Conservation (phyloP, 2,888 invertebrate species). For the Craniophora ligustri region DNA sequence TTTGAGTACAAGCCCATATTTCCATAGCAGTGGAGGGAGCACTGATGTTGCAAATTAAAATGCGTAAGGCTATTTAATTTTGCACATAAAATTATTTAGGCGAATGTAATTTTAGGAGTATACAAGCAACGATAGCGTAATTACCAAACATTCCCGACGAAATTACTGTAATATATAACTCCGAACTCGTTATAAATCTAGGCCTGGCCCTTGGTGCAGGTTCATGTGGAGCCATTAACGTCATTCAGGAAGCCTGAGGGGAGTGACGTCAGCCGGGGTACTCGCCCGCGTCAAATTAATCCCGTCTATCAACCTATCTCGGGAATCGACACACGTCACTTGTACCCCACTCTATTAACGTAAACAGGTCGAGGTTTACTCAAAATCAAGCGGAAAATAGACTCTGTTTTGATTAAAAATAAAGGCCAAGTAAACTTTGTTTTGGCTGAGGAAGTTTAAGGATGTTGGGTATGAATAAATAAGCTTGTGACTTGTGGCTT, state of each 20-base stretch:
- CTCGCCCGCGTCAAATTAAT: constrained; percentile 57
- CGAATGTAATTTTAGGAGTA: constrained; percentile 27
- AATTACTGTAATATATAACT: constrained; percentile 47
- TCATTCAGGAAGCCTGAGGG: constrained; percentile 41
- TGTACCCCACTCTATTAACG: constrained; percentile 25
- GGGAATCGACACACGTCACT: constrained; percentile 36
- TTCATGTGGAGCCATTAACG: constrained; percentile 56
- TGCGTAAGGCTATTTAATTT: constrained; percentile 13
- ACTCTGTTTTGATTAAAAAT: constrained; percentile 18
- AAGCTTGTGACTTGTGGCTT: constrained; percentile 11
- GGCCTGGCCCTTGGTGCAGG: constrained; percentile 26
- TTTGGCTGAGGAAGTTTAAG: constrained; percentile 13
- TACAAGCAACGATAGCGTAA: constrained; percentile 23
- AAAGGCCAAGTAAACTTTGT: constrained; percentile 27
- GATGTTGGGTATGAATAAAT: constrained; percentile 21
- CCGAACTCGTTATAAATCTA: constrained; percentile 53
- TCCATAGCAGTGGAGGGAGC: neutral
- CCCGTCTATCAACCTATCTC: constrained; percentile 52
- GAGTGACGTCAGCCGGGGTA: constrained; percentile 21
- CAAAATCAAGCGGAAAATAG: constrained; percentile 29
- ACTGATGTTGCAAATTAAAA: constrained; percentile 23
- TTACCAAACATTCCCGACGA: constrained; percentile 31
- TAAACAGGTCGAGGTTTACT: constrained; percentile 15
- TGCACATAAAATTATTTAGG: constrained; percentile 11
- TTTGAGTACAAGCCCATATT: constrained; percentile 1